Base-by-base conservation (phyloP, 2,888 invertebrate genomes). In the Platycnemis pennipes region DNA sequence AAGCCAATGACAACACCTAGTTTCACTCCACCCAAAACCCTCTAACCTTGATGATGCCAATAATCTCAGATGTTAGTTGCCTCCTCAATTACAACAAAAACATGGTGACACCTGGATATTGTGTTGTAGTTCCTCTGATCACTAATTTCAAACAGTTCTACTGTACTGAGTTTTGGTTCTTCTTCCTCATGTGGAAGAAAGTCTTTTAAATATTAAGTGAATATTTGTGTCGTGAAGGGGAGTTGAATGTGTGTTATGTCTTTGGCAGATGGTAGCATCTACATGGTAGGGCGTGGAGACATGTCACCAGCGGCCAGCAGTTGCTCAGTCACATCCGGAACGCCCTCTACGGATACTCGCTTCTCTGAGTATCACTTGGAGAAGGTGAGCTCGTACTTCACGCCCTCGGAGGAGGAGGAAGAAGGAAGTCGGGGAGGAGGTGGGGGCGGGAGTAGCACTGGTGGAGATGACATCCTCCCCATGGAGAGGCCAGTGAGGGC, bases 361-460 rank as follows among this genome's bases (percentile, higher is more conserved):
- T 98, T 98, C 95, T 97, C 98, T 91, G 98, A 98, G 96, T 98
- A 98, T 96, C 98, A 98, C 95, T 97, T 99, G 94, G 98, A 98
- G 96, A 98, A 98, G 96, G 98, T 98, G 0, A 97, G 97, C 94
- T 98, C 98, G 31, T 98, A 98, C 96, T 97, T 98, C 94, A 97
- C 97, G 16, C 97, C 97, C 0, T 97, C 97, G 69, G 97, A 97
- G 95, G 98, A 98, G 95, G 97, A 97, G 37, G 97, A 97, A 95
- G 96, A 96, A 94, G 42, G 89, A 16, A 26, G 56, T 3, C 22
- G 86, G 5, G 42, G 85, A n/a, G 89, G 46, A 16, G 87, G 87
- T 96, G 96, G 22, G 95, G 94, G 37, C 8, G 56, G 69, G 0
- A n/a, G 46, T 0, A 42, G 53, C n/a, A 88, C 44, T 96, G 96